Evolutionary conservation across 30 jellyfish, hydroid and myxozoan genomes (phyloP).

Genomic region (Hydractinia symbiolongicarpus): DNA sequence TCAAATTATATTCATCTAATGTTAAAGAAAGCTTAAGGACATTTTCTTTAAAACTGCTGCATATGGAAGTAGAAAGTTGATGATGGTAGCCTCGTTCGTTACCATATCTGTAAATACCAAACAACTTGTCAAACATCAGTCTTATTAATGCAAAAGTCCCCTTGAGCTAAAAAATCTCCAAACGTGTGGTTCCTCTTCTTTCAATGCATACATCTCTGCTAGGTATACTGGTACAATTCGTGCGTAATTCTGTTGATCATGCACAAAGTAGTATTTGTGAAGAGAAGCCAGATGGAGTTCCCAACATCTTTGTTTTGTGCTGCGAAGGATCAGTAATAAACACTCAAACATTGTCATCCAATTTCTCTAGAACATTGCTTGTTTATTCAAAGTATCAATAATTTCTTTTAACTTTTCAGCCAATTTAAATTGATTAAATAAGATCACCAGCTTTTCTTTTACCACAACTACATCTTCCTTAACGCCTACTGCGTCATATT

Average conservation of each 20-base stretch:
- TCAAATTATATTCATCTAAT: slow-evolving; percentile 1
- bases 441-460: no score
- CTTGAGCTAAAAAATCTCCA: background rate
- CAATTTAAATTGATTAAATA: no score
- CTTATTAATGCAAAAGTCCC: background rate
- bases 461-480: no score
- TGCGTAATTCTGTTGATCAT: background rate
- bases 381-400: no score
- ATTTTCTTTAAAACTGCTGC: background rate
- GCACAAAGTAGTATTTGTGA: background rate
- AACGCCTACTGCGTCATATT: no score
- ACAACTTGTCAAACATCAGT: background rate
- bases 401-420: no score
- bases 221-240: background rate
- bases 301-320: background rate
- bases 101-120: background rate
- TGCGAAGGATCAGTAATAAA: background rate
- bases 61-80: background rate
- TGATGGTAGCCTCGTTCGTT: slow-evolving; percentile 3
- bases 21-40: background rate
- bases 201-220: slow-evolving; percentile 1
- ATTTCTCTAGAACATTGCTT: slow-evolving; percentile 1
- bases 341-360: slow-evolving; percentile 4
- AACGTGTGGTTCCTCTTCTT: background rate
- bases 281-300: no score